These are phyloP conservation scores for Drosophila nr. fundita DNA, from an alignment of 2,888 invertebrate genomes.

Conservation along the genomic window DNA sequence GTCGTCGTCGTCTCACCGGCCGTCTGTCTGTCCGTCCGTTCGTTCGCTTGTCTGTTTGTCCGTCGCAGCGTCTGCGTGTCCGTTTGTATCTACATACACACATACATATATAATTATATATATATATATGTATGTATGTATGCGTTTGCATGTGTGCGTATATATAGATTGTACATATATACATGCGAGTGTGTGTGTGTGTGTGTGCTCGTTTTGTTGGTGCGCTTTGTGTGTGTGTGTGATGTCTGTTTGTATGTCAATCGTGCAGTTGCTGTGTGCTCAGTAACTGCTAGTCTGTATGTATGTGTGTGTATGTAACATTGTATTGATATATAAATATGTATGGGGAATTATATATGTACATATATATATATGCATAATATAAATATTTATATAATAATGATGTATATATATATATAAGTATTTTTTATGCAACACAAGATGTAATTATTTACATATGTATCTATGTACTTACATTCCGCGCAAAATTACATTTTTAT, in stretches of 20 bases:
- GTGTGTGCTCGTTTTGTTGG: slow-evolving; percentile 63
- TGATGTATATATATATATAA: background rate
- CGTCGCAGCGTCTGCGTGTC: slow-evolving; percentile 67
- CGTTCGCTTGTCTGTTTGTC: slow-evolving; percentile 52
- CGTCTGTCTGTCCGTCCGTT: slow-evolving; percentile 48
- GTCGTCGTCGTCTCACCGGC: slow-evolving; percentile 58
- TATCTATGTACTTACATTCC: slow-evolving; percentile 18
- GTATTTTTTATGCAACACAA: slow-evolving; percentile 35
- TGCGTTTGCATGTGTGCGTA: slow-evolving; percentile 42
- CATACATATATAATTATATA: slow-evolving; percentile 38
- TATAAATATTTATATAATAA: slow-evolving; percentile 2
- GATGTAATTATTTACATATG: slow-evolving; percentile 26
- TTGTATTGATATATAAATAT: slow-evolving; percentile 26
- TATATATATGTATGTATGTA: slow-evolving; percentile 39
- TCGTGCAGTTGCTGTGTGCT: slow-evolving; percentile 71
- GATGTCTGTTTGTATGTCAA: slow-evolving; percentile 68
- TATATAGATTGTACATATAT: slow-evolving; percentile 44
- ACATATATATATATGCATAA: slow-evolving; percentile 12
- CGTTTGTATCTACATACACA: slow-evolving; percentile 61
- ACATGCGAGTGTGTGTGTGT: slow-evolving; percentile 23
- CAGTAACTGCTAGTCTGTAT: slow-evolving; percentile 72
- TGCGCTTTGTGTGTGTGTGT: slow-evolving; percentile 56
- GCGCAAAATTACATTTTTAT: slow-evolving; percentile 24
- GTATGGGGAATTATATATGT: slow-evolving; percentile 6
- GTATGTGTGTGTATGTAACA: slow-evolving; percentile 48